Percentiles rank a stretch among this genome's conserved stretches.
Conservation (phyloP, 2,113 vertebrate species). For the Fulmarus glacialis region DNA sequence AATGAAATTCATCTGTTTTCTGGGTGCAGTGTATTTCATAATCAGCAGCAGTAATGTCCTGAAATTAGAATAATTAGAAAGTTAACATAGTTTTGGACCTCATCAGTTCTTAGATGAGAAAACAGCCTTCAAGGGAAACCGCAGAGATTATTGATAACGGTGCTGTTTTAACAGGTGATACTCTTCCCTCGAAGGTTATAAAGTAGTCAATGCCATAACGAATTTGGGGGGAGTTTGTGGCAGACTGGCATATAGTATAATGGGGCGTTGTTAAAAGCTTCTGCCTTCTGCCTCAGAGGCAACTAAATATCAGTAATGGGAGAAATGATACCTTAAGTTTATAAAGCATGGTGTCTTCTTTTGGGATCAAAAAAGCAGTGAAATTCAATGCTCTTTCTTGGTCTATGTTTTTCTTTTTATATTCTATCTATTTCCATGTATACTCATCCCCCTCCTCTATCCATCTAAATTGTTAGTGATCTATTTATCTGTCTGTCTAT, state of each 20-base stretch:
- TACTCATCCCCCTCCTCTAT: fast-evolving
- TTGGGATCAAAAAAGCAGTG: not conserved
- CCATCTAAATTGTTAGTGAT: not conserved
- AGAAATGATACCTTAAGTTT: not conserved
- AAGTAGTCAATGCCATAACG: not conserved
- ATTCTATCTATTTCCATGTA: not conserved
- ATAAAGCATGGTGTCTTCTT: not conserved
- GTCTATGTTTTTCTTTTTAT: not conserved
- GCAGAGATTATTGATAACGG: not conserved
- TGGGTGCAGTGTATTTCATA: not conserved
- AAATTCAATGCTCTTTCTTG: not conserved
- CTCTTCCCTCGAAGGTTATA: not conserved
- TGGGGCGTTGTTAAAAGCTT: not conserved
- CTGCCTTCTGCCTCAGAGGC: not conserved
- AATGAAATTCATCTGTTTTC: not conserved
- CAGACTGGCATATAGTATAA: not conserved
- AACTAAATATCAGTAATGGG: not conserved
- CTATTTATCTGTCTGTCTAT: not conserved
- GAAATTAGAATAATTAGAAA: not conserved
- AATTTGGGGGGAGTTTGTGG: not conserved
- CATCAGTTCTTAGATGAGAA: not conserved
- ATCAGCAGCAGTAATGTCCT: not conserved
- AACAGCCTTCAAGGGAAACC: not conserved
- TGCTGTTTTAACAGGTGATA: not conserved
- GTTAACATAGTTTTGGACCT: not conserved